Percentiles rank a stretch among this genome's conserved stretches.
Evolutionary conservation across 1,140 invertebrate genomes (phyloP).

Genomic region (Manduca sexta): DNA sequence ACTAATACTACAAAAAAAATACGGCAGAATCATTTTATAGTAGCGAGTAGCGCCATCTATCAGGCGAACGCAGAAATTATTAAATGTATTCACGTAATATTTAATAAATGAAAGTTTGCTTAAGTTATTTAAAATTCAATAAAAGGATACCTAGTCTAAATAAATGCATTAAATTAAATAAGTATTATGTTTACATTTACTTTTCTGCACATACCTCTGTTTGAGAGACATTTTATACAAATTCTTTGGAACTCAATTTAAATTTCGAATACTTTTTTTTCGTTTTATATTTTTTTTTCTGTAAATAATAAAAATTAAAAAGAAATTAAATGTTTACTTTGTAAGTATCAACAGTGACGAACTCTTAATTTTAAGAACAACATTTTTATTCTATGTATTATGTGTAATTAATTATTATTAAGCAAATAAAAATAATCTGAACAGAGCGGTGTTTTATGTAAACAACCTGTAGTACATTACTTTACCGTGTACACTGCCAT

Average conservation of each 20-base stretch:
- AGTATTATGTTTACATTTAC: too few species aligned
- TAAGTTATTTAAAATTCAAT: background rate
- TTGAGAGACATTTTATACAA: too few species aligned
- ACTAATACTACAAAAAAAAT: too few species aligned
- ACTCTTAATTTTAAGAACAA: too few species aligned
- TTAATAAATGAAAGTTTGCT: background rate
- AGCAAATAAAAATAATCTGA: conserved; percentile 41
- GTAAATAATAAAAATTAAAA: background rate
- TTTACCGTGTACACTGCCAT: conserved; percentile 20
- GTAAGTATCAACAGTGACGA: background rate
- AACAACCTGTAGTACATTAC: background rate
- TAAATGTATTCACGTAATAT: too few species aligned
- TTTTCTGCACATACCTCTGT: too few species aligned
- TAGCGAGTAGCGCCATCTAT: too few species aligned
- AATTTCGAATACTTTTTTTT: too few species aligned
- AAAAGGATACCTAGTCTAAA: background rate
- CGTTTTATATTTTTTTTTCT: background rate
- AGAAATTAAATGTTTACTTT: background rate
- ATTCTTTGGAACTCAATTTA: too few species aligned
- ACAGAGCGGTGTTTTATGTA: conserved; percentile 6
- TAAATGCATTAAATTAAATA: background rate
- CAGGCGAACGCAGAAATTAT: too few species aligned
- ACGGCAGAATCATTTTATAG: too few species aligned
- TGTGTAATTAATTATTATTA: conserved; percentile 6
- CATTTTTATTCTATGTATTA: conserved; percentile 4